These are phyloP conservation scores for Astur gentilis DNA, from an alignment of 2,113 vertebrate genomes.

Conservation along the genomic window DNA sequence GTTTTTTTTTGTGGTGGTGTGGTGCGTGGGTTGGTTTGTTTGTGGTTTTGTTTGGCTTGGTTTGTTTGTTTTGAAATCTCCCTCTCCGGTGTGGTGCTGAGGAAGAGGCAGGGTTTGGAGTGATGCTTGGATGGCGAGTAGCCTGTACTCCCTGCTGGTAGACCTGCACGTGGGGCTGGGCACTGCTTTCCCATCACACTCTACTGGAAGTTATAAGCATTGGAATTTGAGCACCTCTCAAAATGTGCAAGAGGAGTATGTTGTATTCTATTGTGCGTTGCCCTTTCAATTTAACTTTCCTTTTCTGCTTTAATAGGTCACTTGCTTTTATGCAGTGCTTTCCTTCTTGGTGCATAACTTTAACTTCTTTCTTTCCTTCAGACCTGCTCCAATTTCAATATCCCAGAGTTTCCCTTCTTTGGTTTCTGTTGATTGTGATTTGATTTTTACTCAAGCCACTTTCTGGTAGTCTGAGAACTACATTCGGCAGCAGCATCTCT, in stretches of 20 bases:
- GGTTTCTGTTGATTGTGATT: too few species aligned
- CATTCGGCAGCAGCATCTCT: too few species aligned
- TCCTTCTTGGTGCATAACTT: neutral
- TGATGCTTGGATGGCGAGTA: rapidly evolving
- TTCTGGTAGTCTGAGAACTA: neutral
- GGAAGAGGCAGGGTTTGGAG: neutral
- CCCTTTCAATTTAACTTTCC: neutral
- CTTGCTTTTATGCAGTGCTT: neutral
- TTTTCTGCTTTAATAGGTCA: neutral
- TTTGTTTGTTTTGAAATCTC: too few species aligned
- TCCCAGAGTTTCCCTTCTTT: too few species aligned
- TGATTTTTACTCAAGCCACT: neutral
- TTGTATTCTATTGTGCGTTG: neutral
- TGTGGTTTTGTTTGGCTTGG: too few species aligned
- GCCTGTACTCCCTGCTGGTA: neutral
- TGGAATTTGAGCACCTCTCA: neutral
- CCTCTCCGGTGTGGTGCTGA: too few species aligned
- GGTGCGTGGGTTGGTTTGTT: too few species aligned
- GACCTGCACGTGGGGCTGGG: too few species aligned
- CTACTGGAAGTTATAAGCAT: neutral
- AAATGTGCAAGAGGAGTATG: too few species aligned
- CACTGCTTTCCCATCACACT: neutral
- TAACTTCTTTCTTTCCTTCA: neutral
- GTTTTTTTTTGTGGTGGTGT: too few species aligned
- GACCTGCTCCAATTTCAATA: too few species aligned